A percentile compares a stretch with the other conserved stretches of the same genome.
phyloP scores from a whole-genome alignment of 1,140 invertebrate genomes.

The Drosophila burlai region DNA sequence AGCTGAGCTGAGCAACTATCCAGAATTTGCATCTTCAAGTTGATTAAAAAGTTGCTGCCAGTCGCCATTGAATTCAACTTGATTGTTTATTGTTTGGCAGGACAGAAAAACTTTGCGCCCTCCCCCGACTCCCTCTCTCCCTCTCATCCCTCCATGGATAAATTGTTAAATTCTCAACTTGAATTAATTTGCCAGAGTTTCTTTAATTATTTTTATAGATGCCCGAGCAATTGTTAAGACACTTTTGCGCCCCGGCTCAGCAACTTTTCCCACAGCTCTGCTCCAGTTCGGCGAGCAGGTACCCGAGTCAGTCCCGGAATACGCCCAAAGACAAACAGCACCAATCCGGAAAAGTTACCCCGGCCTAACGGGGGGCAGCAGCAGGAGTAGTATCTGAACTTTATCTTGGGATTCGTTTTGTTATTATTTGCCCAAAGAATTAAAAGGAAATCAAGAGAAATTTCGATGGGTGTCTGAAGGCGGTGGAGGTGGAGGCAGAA shows the following conservation, averaged over 20 bases:
- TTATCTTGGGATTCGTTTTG: slow-evolving; percentile 47
- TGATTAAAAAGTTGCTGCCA: slow-evolving; percentile 74
- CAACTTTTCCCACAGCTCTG: slow-evolving; percentile 14
- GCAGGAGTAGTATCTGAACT: slow-evolving; percentile 32
- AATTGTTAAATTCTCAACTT: slow-evolving; percentile 71
- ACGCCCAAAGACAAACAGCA: slow-evolving; percentile 67
- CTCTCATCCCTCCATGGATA: slow-evolving; percentile 1
- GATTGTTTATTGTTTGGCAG: slow-evolving; percentile 76
- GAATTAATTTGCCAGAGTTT: slow-evolving; percentile 76
- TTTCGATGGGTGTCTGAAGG: neutral
- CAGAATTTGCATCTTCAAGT: slow-evolving; percentile 72
- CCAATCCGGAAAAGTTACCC: slow-evolving; percentile 54
- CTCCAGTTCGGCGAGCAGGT: slow-evolving; percentile 44
- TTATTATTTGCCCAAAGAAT: slow-evolving; percentile 58
- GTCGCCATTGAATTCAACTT: slow-evolving; percentile 70
- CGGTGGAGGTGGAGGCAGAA: neutral
- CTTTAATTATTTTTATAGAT: slow-evolving; percentile 79
- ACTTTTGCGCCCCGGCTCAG: slow-evolving; percentile 42
- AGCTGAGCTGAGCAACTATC: slow-evolving; percentile 1
- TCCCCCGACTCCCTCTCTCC: neutral
- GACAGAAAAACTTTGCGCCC: slow-evolving; percentile 37
- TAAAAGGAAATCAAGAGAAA: slow-evolving; percentile 53
- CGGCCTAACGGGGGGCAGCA: neutral
- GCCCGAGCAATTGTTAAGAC: slow-evolving; percentile 71
- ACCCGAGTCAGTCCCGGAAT: slow-evolving; percentile 43